phyloP scores from a whole-genome alignment of 1,140 invertebrate species.

The Pogonognathellus flavescens region DNA sequence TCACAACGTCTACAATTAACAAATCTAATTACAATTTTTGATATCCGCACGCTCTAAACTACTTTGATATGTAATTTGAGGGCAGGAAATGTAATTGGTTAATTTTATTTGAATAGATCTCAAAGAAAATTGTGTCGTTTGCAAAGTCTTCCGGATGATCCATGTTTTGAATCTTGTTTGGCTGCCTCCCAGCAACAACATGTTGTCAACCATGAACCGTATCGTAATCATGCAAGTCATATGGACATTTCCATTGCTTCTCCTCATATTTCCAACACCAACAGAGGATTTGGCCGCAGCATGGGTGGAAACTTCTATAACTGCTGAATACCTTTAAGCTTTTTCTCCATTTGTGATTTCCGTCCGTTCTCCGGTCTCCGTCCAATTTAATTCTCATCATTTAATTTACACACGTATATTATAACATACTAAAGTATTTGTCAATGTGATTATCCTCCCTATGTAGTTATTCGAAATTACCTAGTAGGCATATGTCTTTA shows the following conservation, averaged over 20 bases:
- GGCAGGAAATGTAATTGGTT: constrained; percentile 21
- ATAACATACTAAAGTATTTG: not conserved
- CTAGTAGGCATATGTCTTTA: no score
- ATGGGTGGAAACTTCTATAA: constrained; percentile 62
- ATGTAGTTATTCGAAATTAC: no score
- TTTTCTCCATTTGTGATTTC: not conserved
- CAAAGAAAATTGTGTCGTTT: constrained; percentile 60
- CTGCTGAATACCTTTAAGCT: constrained; percentile 34
- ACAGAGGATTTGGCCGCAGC: constrained; percentile 60
- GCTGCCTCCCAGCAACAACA: constrained; percentile 53
- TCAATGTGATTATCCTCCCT: not conserved
- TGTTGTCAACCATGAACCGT: constrained; percentile 60
- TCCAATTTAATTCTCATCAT: not conserved
- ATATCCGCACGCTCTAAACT: no score
- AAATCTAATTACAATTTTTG: no score
- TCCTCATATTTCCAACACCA: constrained; percentile 65
- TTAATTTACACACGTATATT: not conserved
- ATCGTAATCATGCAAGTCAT: constrained; percentile 62
- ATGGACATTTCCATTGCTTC: constrained; percentile 53
- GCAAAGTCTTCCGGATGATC: constrained; percentile 62
- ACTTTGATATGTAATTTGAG: no score
- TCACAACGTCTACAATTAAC: no score
- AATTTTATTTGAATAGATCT: constrained; percentile 47
- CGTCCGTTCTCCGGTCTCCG: not conserved
- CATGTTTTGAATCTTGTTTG: constrained; percentile 43